These are phyloP conservation scores for Anolis apletophallus DNA, from an alignment of 2,797 vertebrate species.

Conservation along the genomic window DNA sequence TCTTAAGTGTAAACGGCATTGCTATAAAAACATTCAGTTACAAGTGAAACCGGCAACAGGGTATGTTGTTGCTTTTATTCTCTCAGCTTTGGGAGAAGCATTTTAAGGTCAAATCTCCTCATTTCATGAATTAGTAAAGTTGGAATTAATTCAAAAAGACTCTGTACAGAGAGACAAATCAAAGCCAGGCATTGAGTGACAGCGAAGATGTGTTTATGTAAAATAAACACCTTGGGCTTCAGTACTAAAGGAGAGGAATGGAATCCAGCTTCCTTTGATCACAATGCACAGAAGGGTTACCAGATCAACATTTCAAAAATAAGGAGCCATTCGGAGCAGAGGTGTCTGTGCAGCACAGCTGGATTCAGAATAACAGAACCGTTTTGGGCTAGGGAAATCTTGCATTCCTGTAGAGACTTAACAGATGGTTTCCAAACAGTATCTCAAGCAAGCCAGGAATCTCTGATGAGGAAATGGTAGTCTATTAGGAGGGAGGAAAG, in stretches of 20 bases:
- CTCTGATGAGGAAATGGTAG: neutral
- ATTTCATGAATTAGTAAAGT: slow-evolving; percentile 46
- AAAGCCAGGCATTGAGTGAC: slow-evolving; percentile 24
- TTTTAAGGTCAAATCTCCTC: slow-evolving; percentile 49
- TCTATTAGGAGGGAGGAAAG: neutral
- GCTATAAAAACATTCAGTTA: slow-evolving; percentile 1
- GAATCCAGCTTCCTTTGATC: slow-evolving; percentile 48
- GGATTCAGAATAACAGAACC: slow-evolving; percentile 15
- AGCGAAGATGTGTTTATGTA: slow-evolving; percentile 26
- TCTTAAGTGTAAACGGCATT: neutral
- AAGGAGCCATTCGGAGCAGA: slow-evolving; percentile 10
- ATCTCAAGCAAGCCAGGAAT: neutral
- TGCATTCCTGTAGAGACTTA: neutral
- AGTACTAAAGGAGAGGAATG: slow-evolving; percentile 32
- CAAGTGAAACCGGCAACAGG: neutral
- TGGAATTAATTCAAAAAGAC: slow-evolving; percentile 37
- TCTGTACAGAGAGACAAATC: slow-evolving; percentile 36
- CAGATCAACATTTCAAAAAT: slow-evolving; percentile 24
- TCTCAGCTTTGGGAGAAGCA: slow-evolving; percentile 32
- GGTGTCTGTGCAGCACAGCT: slow-evolving; percentile 18
- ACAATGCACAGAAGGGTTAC: neutral
- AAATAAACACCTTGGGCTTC: slow-evolving; percentile 39
- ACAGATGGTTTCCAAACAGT: slow-evolving; percentile 3
- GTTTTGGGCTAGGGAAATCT: neutral
- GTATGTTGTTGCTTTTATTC: slow-evolving; percentile 32